Evolutionary conservation across 2,888 invertebrate species (phyloP).

Genomic region (Phymatocera aterrima): DNA sequence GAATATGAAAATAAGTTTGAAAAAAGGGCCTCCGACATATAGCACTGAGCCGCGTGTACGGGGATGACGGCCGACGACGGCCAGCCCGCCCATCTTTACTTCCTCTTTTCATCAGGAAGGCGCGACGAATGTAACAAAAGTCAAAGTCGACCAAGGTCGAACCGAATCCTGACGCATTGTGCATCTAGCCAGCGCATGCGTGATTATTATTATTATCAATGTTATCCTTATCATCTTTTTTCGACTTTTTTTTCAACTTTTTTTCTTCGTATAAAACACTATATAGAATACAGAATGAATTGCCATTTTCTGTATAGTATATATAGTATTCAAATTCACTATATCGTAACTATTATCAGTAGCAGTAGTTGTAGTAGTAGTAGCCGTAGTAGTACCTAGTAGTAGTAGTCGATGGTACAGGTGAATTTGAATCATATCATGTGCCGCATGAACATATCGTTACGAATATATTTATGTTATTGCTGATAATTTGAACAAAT

Average conservation of each 20-base stretch:
- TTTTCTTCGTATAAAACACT: too few species aligned
- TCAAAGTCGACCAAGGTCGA: conserved; percentile 59
- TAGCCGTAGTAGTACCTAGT: too few species aligned
- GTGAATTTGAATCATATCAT: too few species aligned
- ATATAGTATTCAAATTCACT: too few species aligned
- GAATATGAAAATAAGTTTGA: conserved; percentile 40
- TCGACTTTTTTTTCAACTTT: too few species aligned
- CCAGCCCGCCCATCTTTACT: conserved; percentile 61
- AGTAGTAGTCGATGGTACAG: too few species aligned
- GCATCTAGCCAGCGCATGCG: conserved; percentile 74
- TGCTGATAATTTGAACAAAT: too few species aligned
- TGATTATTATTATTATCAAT: conserved; percentile 55
- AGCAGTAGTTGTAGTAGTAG: too few species aligned
- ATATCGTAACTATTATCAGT: too few species aligned
- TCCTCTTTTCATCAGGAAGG: conserved; percentile 63
- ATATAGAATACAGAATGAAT: too few species aligned
- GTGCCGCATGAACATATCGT: too few species aligned
- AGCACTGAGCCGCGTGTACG: conserved; percentile 77
- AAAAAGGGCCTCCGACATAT: conserved; percentile 69
- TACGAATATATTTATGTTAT: too few species aligned
- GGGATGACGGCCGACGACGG: conserved; percentile 74
- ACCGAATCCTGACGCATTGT: conserved; percentile 76
- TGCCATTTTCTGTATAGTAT: conserved; percentile 1
- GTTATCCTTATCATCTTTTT: not conserved
- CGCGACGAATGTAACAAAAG: conserved; percentile 61